Conservation (phyloP, 2,888 invertebrate species). For the Eristalis arbustorum region DNA sequence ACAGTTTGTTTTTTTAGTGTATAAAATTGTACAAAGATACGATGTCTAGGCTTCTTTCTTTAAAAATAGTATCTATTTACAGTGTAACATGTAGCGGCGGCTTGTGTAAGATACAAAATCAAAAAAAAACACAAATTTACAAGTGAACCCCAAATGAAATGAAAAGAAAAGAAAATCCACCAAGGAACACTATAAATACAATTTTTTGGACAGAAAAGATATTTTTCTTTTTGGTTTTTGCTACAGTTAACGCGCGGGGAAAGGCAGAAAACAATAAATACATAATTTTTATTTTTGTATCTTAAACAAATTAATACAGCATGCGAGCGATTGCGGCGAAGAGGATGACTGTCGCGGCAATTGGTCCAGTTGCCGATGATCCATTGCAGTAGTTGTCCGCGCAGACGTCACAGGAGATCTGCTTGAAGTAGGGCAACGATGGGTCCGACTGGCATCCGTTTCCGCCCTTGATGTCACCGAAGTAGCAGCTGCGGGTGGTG, state of each 20-base stretch:
- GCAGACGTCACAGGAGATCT: constrained; percentile 77
- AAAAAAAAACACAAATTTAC: background rate
- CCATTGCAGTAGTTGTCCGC: constrained; percentile 76
- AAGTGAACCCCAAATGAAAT: background rate
- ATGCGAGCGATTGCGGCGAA: constrained; percentile 76
- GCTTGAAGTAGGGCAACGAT: constrained; percentile 74
- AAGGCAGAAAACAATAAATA: background rate
- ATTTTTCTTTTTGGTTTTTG: background rate
- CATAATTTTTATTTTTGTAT: background rate
- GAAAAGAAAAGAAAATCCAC: background rate
- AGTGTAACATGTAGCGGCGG: constrained; percentile 55
- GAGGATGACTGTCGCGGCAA: constrained; percentile 74
- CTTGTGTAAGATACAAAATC: background rate
- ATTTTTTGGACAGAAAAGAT: constrained; percentile 27
- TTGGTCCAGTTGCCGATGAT: constrained; percentile 73
- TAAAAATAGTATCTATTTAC: constrained; percentile 39
- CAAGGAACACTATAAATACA: constrained; percentile 50
- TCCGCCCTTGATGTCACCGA: constrained; percentile 75
- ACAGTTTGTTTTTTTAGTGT: constrained; percentile 22
- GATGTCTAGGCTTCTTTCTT: background rate
- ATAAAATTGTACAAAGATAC: constrained; percentile 47
- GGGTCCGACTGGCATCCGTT: constrained; percentile 76
- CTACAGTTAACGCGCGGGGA: background rate
- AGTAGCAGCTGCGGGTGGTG: constrained; percentile 75
- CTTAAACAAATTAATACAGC: constrained; percentile 73